Base-by-base conservation (phyloP, 2,888 invertebrate species). In the Ectobius pallidus region DNA sequence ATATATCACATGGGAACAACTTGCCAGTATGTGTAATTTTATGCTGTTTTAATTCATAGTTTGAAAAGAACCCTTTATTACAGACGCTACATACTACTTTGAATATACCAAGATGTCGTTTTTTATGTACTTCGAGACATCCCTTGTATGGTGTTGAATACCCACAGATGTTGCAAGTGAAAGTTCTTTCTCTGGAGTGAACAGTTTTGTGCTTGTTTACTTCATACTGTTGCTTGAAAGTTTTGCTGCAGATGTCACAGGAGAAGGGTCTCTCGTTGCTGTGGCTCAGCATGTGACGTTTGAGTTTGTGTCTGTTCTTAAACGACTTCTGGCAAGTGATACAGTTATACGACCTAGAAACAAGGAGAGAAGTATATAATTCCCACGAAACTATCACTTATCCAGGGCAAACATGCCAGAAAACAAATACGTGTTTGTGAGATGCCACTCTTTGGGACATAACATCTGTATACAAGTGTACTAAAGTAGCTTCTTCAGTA, bases 1-100 rank as follows among this genome's bases (percentile, higher is more conserved):
- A 82, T 4, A 79, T 70, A 2, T 79, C 77, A 70, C 82, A 82
- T 0, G 71, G 70, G 52, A 79, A 78, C 7, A 75, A 63, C 62
- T 73, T 46, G 6, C 76, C 76, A 2, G 42, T 61, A 34, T 73
- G 73, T 16, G 69, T 69, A 4, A 42, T 32, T 27, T 49, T 62
- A 49, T 73, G 73, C 27, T 55, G 34, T 52, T 69, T 73, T 22
- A 73, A 34, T 34, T 73, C 73, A 9, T 46, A 62, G 20, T 69
- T 62, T 18, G 73, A 69, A 14, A 62, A 69, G 32, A 73, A 42
- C 18, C 69, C 69, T 27, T 73, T 73, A 3, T 52, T 69, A 34
- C 73, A 73, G 1, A 73, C 20, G 20, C 69, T 49, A 62, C 73
- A 73, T 14, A 32, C 44, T 16, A 61, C 69, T 18, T 69, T 69